Base-by-base conservation (phyloP, 2,113 vertebrate species). In the Pongo abelii region DNA sequence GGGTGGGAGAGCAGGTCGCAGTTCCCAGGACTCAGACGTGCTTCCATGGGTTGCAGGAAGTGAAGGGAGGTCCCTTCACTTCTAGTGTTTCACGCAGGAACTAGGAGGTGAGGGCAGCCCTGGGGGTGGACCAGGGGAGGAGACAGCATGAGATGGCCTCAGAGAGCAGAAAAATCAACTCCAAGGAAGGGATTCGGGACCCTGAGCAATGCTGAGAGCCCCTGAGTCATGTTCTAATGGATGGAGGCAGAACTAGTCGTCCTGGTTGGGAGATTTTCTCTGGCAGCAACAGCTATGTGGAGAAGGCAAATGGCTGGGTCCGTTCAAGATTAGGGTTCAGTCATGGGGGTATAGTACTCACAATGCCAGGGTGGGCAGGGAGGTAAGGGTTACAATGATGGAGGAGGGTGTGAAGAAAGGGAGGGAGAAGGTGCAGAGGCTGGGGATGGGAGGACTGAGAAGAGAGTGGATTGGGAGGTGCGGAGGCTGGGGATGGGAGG, bases 11-110 rank as follows among this genome's bases (percentile, higher is more conserved):
- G 10, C 7, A 38, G 43, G 70, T 52, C 5, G 10, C 25, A 9
- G 10, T 11, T 50, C 9, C 69, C 0, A 16, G 40, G 11, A 84
- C 17, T 64, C 13, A 12, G 9, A 6, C 5, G 0, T 0, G 0
- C 50, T n/a, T 57, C 52, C 7, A 43, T 0, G 3, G 67, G 12
- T 40, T 14, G 5, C 23, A 52, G 89, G 16, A n/a, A 50, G 6
- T 50, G 25, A 32, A 70, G n/a, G 78, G 46, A 38, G 2, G 6
- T 17, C 16, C 30, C n/a, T 17, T 52, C 6, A 7, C 32, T 64
- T 81, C 74, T 69, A n/a, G 8, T 25, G 22, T 40, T 46, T 78
- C 55, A 30, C 5, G 4, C 2, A 12, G 69, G 30, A 23, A 50
- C 32, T 6, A 46, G 8, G 18, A 95, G 57, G 57, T 2, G 8